Percentiles rank a stretch among this genome's conserved stretches.
These are phyloP conservation scores for Rissa tridactyla DNA, from an alignment of 2,113 vertebrate genomes.

Conservation along the genomic window DNA sequence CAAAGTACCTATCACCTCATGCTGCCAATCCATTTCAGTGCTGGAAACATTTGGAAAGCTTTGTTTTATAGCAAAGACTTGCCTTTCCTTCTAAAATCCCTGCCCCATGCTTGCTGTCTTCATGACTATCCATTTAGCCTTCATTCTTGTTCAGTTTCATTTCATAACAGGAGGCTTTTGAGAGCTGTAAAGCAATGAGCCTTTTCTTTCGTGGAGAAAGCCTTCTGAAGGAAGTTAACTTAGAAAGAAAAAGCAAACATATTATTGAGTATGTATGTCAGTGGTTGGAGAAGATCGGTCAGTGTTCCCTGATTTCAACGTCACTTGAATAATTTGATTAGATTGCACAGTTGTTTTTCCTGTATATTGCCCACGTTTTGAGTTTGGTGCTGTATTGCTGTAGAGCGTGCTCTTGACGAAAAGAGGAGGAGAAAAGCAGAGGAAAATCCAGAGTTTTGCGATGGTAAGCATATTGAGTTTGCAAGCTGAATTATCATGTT, in stretches of 20 bases:
- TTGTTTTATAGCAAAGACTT: not conserved
- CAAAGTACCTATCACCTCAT: not conserved
- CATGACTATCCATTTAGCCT: not conserved
- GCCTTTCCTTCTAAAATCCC: not conserved
- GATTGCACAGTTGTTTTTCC: not conserved
- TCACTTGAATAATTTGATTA: not conserved
- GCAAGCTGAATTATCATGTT: not conserved
- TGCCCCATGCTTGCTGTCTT: not conserved
- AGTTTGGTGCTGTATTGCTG: not conserved
- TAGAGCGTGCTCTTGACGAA: not conserved
- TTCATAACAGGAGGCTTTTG: not conserved
- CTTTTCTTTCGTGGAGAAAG: not conserved
- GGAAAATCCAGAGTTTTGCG: not conserved
- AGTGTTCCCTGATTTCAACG: not conserved
- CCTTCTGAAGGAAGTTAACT: not conserved
- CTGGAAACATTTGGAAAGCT: constrained; percentile 4
- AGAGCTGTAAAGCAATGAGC: not conserved
- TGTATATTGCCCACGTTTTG: not conserved
- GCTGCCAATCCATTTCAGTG: not conserved
- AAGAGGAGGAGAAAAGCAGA: not conserved
- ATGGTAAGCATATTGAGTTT: fast-evolving
- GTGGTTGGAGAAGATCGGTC: not conserved
- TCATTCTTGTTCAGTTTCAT: not conserved
- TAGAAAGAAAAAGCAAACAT: not conserved
- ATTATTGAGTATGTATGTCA: not conserved